Base-by-base conservation (phyloP, 2,797 vertebrate genomes). In the Sebastes steindachneri region DNA sequence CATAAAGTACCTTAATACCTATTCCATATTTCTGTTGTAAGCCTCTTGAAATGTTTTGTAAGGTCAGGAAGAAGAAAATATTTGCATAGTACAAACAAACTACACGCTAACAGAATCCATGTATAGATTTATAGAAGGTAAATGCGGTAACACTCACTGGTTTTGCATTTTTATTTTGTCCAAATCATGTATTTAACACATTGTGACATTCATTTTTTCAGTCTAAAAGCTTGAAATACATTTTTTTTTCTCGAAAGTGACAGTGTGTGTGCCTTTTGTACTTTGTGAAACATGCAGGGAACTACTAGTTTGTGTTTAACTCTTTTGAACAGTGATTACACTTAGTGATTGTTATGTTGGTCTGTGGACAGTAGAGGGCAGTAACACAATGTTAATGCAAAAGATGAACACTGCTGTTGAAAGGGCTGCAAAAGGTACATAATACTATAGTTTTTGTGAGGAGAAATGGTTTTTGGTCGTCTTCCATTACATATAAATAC, bases 351-450 rank as follows among this genome's bases (percentile, higher is more conserved):
- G 85, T 72, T 81, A 70, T 90, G 41, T n/a, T 45, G 11, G 3
- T 5, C 5, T 29, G n/a, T 11, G 11, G 33, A 0, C 90, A 87
- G 8, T 26, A 88, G 92, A 64, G 81, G 90, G 83, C 87, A 85
- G 87, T 75, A 14, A 80, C 9, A 21, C 33, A 9, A 37, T 35
- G 59, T 17, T 3, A 3, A 33, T 21, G 57, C 2, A 15, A 28
- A 25, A 29, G 21, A 31, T 14, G 9, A n/a, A 14, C 41, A 9
- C 26, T 14, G 41, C 12, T 45, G 31, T 21, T 68, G 10, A 37
- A 37, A 67, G 73, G 21, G 4, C 10, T 29, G 10, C 10, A 29
- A 12, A 41, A 17, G 1, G 10, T 31, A 12, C 15, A 69, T 7
- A 60, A 35, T n/a, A n/a, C 4, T 21, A 51, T 9, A 19, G 1